Evolutionary conservation across 2,888 invertebrate genomes (phyloP).

Genomic region (Eudemis profundana): DNA sequence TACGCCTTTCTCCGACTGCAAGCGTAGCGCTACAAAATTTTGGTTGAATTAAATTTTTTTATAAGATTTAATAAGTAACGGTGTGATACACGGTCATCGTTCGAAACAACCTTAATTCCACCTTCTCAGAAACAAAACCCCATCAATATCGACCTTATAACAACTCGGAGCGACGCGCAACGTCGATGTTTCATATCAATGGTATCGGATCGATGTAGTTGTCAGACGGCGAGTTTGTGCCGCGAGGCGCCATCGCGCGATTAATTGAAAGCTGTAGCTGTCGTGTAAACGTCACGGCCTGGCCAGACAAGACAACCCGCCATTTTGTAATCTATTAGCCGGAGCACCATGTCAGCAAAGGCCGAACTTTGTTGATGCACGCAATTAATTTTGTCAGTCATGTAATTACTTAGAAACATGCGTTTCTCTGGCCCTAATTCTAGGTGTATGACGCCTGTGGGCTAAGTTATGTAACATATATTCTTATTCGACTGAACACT

Average conservation of each 20-base stretch:
- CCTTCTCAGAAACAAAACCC: constrained; percentile 36
- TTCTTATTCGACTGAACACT: not conserved
- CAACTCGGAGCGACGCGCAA: constrained; percentile 12
- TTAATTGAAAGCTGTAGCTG: constrained; percentile 41
- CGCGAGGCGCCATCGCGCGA: constrained; percentile 12
- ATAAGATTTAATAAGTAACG: constrained; percentile 18
- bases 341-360: constrained; percentile 4
- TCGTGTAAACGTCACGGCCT: constrained; percentile 29
- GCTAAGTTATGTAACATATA: not conserved
- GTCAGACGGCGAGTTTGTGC: not conserved
- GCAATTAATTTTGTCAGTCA: constrained; percentile 7
- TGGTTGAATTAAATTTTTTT: too few species aligned
- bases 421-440: not conserved
- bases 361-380: constrained; percentile 1
- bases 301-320: constrained; percentile 9
- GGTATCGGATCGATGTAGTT: constrained; percentile 24
- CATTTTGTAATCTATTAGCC: constrained; percentile 21
- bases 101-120: constrained; percentile 35
- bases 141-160: constrained; percentile 36
- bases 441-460: not conserved
- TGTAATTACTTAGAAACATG: not conserved
- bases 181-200: constrained; percentile 22
- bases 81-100: constrained; percentile 31
- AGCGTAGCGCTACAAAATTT: too few species aligned
- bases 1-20: too few species aligned